Evolutionary conservation across 2,888 invertebrate genomes (phyloP).

Genomic region (Lepidochrysops patricia): DNA sequence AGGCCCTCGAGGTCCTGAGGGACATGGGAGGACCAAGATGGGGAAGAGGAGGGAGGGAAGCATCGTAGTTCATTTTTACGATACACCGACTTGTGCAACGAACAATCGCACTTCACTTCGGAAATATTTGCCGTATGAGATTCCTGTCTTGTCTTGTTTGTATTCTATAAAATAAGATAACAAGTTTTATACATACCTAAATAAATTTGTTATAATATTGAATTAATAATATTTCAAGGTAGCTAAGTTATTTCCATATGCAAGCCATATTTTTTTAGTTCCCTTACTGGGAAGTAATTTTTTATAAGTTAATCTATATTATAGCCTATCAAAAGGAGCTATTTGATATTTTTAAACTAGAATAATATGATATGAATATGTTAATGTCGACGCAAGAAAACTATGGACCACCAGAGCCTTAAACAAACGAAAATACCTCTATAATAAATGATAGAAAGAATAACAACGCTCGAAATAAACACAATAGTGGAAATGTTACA

Average conservation of each 20-base stretch:
- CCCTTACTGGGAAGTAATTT: no score
- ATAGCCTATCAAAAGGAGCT: no score
- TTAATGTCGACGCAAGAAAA: no score
- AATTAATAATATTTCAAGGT: no score
- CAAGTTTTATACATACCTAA: neutral
- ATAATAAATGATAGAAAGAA: constrained; percentile 11
- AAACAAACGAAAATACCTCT: neutral
- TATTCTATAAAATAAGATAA: neutral
- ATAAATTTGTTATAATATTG: no score
- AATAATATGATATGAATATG: no score
- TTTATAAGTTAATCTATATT: no score
- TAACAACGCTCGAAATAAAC: constrained; percentile 23
- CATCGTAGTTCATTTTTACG: neutral
- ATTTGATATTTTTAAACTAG: no score
- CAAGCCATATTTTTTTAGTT: no score
- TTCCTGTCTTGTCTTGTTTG: neutral
- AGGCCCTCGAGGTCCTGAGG: neutral
- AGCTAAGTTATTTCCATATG: no score
- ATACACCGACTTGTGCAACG: neutral
- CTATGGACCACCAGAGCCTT: no score
- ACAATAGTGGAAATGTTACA: constrained; percentile 18
- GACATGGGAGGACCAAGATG: neutral
- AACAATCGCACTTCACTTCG: neutral
- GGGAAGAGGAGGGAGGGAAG: neutral
- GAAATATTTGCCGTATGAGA: neutral